A percentile compares a stretch with the other conserved stretches of the same genome.
These are phyloP conservation scores for Xestia c-nigrum DNA, from an alignment of 2,888 invertebrate species.

Conservation along the genomic window DNA sequence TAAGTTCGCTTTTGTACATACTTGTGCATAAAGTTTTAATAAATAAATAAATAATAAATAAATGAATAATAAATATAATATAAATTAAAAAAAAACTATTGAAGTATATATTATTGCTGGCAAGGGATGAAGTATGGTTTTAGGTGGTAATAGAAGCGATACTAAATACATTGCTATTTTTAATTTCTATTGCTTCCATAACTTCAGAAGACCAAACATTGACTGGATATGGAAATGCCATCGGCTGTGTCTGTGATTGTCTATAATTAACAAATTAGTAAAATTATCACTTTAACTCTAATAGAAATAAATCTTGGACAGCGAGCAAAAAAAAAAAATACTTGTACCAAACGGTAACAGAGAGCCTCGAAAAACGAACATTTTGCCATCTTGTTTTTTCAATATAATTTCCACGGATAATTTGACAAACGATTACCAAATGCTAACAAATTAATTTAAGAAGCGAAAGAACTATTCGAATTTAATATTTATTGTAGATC, in stretches of 20 bases:
- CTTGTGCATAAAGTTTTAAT: no score
- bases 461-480: no score
- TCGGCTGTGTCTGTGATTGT: neutral
- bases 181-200: neutral
- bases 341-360: no score
- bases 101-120: neutral
- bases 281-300: neutral
- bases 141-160: no score
- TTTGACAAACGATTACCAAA: neutral
- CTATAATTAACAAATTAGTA: neutral
- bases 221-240: neutral
- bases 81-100: neutral
- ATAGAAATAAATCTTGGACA: neutral
- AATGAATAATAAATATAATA: no score
- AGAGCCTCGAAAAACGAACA: neutral
- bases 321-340: no score
- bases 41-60: no score
- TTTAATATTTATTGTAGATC: neutral
- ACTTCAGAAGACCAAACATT: neutral
- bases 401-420: neutral
- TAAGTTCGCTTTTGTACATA: no score
- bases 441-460: neutral
- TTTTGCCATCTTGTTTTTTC: neutral
- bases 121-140: neutral
- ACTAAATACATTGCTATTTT: neutral